Evolutionary conservation across 92 coral and sea anemone genomes (phyloP).

Genomic region (Parazoanthus swiftii): DNA sequence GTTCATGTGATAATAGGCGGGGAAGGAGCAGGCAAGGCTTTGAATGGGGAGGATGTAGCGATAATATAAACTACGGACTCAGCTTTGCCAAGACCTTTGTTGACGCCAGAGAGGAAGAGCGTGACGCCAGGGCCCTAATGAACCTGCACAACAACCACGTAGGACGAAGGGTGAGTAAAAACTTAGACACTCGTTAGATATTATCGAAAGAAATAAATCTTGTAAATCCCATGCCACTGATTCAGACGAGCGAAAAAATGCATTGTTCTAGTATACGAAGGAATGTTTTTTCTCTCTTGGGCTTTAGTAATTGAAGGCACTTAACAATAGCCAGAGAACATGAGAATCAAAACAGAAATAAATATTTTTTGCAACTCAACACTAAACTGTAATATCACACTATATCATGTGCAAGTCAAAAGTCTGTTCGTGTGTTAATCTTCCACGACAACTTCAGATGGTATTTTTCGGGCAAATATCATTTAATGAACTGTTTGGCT

Average conservation of each 20-base stretch:
- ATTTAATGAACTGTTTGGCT: neutral
- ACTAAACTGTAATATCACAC: neutral
- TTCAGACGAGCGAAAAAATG: neutral
- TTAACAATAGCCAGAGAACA: constrained; percentile 12
- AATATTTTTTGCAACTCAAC: neutral
- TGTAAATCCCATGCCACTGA: neutral
- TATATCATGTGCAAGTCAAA: too few species aligned
- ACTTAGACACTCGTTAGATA: too few species aligned
- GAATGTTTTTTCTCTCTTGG: constrained; percentile 29
- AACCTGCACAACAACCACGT: constrained; percentile 97
- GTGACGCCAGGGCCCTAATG: constrained; percentile 90
- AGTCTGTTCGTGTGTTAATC: neutral
- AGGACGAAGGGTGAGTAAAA: constrained; percentile 85
- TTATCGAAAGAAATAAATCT: neutral
- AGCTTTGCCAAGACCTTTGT: constrained; percentile 89
- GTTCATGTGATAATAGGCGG: constrained; percentile 77
- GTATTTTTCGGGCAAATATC: too few species aligned
- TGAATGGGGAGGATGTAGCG: constrained; percentile 99
- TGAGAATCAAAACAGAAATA: constrained; percentile 10
- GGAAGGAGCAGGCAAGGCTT: constrained; percentile 85
- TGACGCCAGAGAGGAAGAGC: constrained; percentile 89
- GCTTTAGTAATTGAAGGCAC: neutral
- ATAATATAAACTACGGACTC: constrained; percentile 84
- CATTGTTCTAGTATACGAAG: constrained; percentile 14
- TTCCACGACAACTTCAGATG: neutral